phyloP scores from a whole-genome alignment of 2,888 invertebrate genomes.

The Eurytoma californica region DNA sequence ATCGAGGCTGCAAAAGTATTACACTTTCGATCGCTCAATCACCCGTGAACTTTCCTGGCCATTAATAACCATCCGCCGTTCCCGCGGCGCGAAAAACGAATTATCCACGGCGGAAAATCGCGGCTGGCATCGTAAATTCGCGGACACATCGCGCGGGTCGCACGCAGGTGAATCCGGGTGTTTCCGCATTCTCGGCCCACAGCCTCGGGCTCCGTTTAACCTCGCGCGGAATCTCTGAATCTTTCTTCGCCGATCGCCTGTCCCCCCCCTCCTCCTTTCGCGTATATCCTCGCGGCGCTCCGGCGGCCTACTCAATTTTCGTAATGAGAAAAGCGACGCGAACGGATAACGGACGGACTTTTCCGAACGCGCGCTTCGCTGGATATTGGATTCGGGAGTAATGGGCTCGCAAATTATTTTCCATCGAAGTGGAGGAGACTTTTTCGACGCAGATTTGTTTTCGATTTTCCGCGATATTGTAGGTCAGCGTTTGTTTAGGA shows the following conservation, averaged over 20 bases:
- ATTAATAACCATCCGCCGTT: not conserved
- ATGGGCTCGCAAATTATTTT: not conserved
- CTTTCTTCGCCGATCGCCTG: constrained; percentile 3
- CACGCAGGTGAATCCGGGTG: constrained; percentile 56
- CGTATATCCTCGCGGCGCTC: not conserved
- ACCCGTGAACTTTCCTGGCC: constrained; percentile 12
- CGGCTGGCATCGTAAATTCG: constrained; percentile 61
- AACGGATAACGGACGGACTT: not conserved
- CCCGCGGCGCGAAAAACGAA: not conserved
- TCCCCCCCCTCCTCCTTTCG: not conserved
- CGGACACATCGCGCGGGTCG: constrained; percentile 59
- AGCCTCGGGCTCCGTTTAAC: constrained; percentile 65
- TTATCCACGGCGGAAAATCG: not conserved
- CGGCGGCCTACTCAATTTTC: constrained; percentile 35
- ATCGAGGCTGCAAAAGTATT: constrained; percentile 37
- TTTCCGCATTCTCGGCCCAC: constrained; percentile 75
- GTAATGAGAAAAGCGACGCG: constrained; percentile 19
- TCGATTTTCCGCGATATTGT: no score
- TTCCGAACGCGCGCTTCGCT: no score
- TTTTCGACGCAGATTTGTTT: no score
- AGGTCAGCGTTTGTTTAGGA: no score
- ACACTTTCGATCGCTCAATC: constrained; percentile 35
- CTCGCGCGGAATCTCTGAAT: constrained; percentile 43
- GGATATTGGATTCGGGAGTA: not conserved
- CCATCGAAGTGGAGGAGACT: no score